phyloP scores from a whole-genome alignment of 2,888 invertebrate species.

The Himalopsyche kuldschensis region DNA sequence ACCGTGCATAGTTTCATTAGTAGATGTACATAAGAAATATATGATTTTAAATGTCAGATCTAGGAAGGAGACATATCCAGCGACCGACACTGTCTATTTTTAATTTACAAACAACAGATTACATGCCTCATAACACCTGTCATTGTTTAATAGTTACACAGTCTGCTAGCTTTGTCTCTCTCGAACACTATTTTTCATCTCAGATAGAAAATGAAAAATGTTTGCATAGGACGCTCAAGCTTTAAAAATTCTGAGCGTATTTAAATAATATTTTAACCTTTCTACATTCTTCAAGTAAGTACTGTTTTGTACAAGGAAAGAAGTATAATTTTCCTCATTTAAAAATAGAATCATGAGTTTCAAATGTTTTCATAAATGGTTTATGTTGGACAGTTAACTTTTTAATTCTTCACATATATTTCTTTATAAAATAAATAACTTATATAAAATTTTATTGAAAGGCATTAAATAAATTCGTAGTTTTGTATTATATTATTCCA shows the following conservation, averaged over 20 bases:
- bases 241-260: not conserved
- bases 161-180: not conserved
- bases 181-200: not conserved
- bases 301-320: not conserved
- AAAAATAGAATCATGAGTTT: too few relatives aligned
- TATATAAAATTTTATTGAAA: too few relatives aligned
- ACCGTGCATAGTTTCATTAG: not conserved
- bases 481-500: too few relatives aligned
- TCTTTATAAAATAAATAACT: too few relatives aligned
- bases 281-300: not conserved
- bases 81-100: constrained; percentile 20
- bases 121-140: constrained; percentile 35
- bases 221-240: not conserved
- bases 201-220: not conserved
- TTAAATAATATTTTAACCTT: not conserved
- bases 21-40: not conserved
- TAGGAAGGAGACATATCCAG: not conserved
- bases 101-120: constrained; percentile 32
- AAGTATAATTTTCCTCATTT: too few relatives aligned
- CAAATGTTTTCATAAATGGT: too few relatives aligned
- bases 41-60: not conserved
- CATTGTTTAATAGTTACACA: constrained; percentile 21
- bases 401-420: too few relatives aligned
- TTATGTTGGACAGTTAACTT: too few relatives aligned
- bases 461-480: too few relatives aligned